Percentiles rank a stretch among this genome's conserved stretches.
These are phyloP conservation scores for Marcusenius ussheri DNA, from an alignment of 2,113 vertebrate genomes.

Conservation along the genomic window DNA sequence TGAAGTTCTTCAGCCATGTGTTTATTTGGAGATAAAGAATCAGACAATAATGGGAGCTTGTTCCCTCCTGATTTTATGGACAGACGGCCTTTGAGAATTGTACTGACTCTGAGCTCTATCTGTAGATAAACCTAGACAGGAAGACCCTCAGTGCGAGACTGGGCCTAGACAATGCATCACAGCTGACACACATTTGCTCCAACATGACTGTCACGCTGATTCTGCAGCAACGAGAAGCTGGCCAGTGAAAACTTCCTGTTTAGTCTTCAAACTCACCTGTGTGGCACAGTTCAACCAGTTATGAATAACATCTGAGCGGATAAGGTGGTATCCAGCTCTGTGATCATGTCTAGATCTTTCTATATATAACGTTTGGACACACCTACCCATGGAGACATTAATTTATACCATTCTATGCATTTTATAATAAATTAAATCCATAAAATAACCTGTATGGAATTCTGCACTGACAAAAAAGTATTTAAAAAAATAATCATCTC, in stretches of 20 bases:
- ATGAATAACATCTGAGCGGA: conserved; percentile 26
- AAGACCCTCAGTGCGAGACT: background rate
- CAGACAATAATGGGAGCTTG: conserved; percentile 9
- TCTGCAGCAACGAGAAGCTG: background rate
- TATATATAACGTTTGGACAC: background rate
- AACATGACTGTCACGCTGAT: background rate
- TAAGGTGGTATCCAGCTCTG: background rate
- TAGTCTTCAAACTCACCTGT: conserved; percentile 25
- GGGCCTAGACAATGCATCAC: background rate
- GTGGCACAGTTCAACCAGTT: conserved; percentile 23
- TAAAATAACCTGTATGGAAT: background rate
- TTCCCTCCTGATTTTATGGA: conserved; percentile 5
- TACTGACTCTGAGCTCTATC: background rate
- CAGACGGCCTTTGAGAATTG: conserved; percentile 2
- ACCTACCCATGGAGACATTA: background rate
- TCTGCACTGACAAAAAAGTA: background rate
- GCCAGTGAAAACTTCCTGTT: conserved; percentile 29
- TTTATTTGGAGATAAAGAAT: conserved; percentile 27
- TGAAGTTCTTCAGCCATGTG: conserved; percentile 14
- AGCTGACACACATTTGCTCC: background rate
- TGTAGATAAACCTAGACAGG: background rate
- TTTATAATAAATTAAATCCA: background rate
- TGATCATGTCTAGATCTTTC: conserved; percentile 17
- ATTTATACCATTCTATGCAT: background rate
- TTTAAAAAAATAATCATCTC: background rate